A percentile compares a stretch with the other conserved stretches of the same genome.
Evolutionary conservation across 1,140 invertebrate species (phyloP).

Genomic region (Pogonomyrmex californicus): DNA sequence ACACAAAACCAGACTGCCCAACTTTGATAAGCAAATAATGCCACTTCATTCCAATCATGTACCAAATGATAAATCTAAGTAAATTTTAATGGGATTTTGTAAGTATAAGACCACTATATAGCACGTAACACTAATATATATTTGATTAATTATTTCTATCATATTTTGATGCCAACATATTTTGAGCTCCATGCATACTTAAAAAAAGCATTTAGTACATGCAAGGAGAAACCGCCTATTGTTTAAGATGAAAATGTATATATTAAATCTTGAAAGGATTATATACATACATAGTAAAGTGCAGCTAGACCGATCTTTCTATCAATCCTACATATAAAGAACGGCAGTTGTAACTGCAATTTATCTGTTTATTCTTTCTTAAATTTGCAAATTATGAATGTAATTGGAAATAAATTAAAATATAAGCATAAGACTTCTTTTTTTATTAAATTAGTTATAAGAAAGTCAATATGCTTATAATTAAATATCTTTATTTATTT

Average conservation of each 20-base stretch:
- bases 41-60: constrained; percentile 73
- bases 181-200: constrained; percentile 63
- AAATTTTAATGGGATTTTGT: constrained; percentile 71
- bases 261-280: constrained; percentile 42
- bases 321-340: constrained; percentile 38
- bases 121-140: constrained; percentile 61
- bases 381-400: neutral
- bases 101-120: constrained; percentile 69
- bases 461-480: neutral
- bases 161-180: constrained; percentile 67
- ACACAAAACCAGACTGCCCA: constrained; percentile 69
- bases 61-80: constrained; percentile 70
- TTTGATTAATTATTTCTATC: constrained; percentile 69
- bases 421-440: neutral
- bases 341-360: neutral
- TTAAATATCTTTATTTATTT: constrained; percentile 12
- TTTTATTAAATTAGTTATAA: constrained; percentile 7
- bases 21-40: constrained; percentile 66
- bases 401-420: constrained; percentile 17
- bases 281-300: constrained; percentile 18
- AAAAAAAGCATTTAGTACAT: constrained; percentile 12
- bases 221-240: constrained; percentile 22
- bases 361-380: constrained; percentile 1
- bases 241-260: constrained; percentile 52
- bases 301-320: constrained; percentile 50